Base-by-base conservation (phyloP, 2,797 vertebrate genomes). In the Varecia variegata region DNA sequence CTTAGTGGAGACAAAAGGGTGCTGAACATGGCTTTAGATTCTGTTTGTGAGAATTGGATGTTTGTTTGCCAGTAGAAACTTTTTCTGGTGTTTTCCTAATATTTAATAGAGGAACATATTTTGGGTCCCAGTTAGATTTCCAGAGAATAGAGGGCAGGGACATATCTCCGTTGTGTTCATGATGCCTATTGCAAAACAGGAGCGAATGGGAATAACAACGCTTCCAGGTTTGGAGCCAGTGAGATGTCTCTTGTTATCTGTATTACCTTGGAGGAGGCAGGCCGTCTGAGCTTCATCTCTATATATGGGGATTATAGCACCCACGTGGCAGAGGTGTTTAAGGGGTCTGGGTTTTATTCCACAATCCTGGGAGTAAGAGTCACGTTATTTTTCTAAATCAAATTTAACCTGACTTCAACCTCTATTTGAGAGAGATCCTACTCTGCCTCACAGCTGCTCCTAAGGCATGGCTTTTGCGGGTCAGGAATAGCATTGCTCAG, bases 1-100 rank as follows among this genome's bases (percentile, higher is more conserved):
- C 65, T 95, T 58, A 70, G 38, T 84, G 23, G 40, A 32, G n/a
- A 18, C 5, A 71, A 27, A 93, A 93, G 40, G 62, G 82, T 83
- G n/a, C 30, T 62, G 79, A 71, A 73, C 11, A 58, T 43, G 3
- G 8, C 20, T 71, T 85, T 90, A 67, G 71, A 93, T 93, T 88
- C 47, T 38, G 13, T 77, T 94, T 87, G 27, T 79, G 5, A 40
- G 62, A 85, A 56, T 18, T 71, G 58, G 8, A 68, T 86, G 38
- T 60, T 60, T 56, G 45, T 68, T 93, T 93, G 30, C 40, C 56
- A 87, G 38, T 45, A 80, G 45, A 80, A 40, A n/a, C 20, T 47
- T 54, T 54, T 91, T 85, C 62, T 89, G 56, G 27, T 76, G 23
- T 73, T 95, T 91, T 67, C 50, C 58, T 91, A 52, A 88, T 88